These are phyloP conservation scores for Selene dorsalis DNA, from an alignment of 2,797 vertebrate species.

Conservation along the genomic window DNA sequence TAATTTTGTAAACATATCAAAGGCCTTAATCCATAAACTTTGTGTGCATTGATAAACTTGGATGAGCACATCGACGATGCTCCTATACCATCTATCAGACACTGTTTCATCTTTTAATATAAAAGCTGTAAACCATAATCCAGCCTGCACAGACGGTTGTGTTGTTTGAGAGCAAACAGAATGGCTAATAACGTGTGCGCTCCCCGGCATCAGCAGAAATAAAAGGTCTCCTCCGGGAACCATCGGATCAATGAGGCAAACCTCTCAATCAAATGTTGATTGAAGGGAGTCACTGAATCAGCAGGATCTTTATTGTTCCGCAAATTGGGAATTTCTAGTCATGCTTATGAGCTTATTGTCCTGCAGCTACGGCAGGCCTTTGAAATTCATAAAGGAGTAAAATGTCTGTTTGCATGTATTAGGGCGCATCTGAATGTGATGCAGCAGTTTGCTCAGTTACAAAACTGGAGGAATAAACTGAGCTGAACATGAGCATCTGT, in stretches of 20 bases:
- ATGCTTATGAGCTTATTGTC: conserved; percentile 14
- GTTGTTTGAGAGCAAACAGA: conserved; percentile 35
- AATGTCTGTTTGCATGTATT: not conserved
- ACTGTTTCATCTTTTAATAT: conserved; percentile 2
- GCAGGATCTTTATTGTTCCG: conserved; percentile 40
- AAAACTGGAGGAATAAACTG: not conserved
- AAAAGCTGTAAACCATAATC: conserved; percentile 15
- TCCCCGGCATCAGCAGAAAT: conserved; percentile 60
- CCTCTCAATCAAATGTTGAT: conserved; percentile 67
- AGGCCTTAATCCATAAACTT: not conserved
- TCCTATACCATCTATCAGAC: not conserved
- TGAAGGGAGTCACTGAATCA: conserved; percentile 60
- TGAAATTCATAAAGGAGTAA: not conserved
- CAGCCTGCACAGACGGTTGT: not conserved
- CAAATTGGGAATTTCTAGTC: conserved; percentile 34
- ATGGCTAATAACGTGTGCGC: conserved; percentile 24
- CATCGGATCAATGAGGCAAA: conserved; percentile 67
- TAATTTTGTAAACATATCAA: conserved; percentile 13
- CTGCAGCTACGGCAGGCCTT: not conserved
- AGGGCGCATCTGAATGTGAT: not conserved
- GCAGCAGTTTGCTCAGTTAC: not conserved
- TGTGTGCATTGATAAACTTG: not conserved
- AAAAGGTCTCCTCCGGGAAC: conserved; percentile 45
- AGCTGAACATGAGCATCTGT: not conserved
- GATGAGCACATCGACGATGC: not conserved